Conservation (phyloP, 2,797 vertebrate species). For the Thalassophryne amazonica region DNA sequence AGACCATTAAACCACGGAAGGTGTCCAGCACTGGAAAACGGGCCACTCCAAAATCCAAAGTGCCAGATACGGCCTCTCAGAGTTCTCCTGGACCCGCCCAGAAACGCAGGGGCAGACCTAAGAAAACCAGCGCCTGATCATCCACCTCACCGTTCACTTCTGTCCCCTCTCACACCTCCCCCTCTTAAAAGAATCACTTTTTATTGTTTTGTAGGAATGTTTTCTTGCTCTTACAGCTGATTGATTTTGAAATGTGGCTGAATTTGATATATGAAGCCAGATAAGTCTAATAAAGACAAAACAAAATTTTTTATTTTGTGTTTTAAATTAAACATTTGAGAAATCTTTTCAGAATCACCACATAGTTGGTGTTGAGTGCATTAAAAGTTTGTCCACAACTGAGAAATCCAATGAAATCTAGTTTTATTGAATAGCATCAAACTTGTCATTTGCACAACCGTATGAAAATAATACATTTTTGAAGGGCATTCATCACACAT, state of each 20-base stretch:
- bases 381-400: too few relatives aligned
- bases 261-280: background rate
- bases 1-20: constrained; percentile 11
- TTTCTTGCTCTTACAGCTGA: constrained; percentile 9
- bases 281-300: constrained; percentile 42
- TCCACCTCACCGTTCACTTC: background rate
- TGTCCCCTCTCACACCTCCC: background rate
- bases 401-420: too few relatives aligned
- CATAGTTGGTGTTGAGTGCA: too few relatives aligned
- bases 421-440: too few relatives aligned
- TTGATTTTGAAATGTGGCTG: background rate
- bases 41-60: background rate
- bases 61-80: constrained; percentile 44
- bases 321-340: too few relatives aligned
- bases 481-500: too few relatives aligned
- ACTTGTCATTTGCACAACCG: too few relatives aligned
- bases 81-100: constrained; percentile 31
- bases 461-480: too few relatives aligned
- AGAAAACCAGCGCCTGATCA: constrained; percentile 45
- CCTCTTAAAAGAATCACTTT: background rate
- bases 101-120: constrained; percentile 49
- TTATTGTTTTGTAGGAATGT: constrained; percentile 6
- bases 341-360: too few relatives aligned
- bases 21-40: constrained; percentile 13
- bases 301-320: background rate